These are phyloP conservation scores for Agapornis roseicollis DNA, from an alignment of 2,113 vertebrate genomes.

Conservation along the genomic window DNA sequence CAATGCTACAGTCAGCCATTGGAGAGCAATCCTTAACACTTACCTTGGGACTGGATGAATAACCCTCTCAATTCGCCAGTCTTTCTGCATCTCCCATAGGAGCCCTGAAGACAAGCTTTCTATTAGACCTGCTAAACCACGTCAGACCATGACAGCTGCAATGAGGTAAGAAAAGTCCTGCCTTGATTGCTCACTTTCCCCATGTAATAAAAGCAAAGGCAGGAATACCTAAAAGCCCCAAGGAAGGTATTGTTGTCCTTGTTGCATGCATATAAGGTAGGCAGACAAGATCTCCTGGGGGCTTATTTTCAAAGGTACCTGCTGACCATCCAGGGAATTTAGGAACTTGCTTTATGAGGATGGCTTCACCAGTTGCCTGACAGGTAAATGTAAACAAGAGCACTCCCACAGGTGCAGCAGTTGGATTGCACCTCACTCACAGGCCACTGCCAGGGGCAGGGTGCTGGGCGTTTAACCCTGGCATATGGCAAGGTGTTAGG, in stretches of 20 bases:
- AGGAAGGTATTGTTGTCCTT: background rate
- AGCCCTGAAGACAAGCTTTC: background rate
- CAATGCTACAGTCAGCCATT: rapidly evolving
- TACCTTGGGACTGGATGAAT: background rate
- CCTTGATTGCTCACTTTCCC: background rate
- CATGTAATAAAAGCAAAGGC: background rate
- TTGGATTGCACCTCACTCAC: background rate
- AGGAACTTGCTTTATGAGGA: background rate
- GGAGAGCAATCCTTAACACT: background rate
- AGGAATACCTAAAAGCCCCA: background rate
- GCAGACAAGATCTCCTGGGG: background rate
- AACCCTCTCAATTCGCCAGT: background rate
- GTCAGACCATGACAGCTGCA: background rate
- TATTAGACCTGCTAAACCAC: background rate
- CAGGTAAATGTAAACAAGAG: background rate
- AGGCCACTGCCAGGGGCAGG: background rate
- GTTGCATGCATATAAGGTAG: background rate
- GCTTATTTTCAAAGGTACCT: background rate
- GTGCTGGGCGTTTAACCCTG: background rate
- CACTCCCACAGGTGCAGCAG: background rate
- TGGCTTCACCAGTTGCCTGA: background rate
- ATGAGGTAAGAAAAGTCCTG: background rate
- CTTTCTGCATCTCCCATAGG: background rate
- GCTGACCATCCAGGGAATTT: background rate
- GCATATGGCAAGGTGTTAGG: background rate